These are phyloP conservation scores for Drosophila jambulina DNA, from an alignment of 1,140 invertebrate genomes.

Conservation along the genomic window DNA sequence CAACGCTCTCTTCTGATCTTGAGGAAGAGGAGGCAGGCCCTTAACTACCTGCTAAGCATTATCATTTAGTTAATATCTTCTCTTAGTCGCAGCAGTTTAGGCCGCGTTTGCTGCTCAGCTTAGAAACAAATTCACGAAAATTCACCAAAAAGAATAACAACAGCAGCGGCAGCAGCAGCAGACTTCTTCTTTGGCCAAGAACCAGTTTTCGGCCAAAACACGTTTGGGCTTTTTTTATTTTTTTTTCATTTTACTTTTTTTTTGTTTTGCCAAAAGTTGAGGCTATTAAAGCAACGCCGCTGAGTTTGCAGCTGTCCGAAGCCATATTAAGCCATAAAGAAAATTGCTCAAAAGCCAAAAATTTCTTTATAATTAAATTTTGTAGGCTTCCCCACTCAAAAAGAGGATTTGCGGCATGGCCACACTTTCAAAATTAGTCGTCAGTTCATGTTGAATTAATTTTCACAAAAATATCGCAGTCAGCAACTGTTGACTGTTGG, in stretches of 20 bases:
- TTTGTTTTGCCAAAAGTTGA: conserved; percentile 65
- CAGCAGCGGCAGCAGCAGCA: conserved; percentile 9
- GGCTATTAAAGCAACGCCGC: conserved; percentile 73
- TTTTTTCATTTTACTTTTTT: conserved; percentile 9
- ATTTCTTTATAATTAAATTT: conserved; percentile 73
- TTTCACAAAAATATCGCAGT: conserved; percentile 45
- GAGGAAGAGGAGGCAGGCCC: conserved; percentile 26
- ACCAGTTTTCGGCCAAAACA: conserved; percentile 66
- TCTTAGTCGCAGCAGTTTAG: conserved; percentile 50
- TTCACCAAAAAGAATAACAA: conserved; percentile 46
- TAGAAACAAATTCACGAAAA: conserved; percentile 77
- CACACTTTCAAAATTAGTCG: conserved; percentile 76
- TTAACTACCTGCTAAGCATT: conserved; percentile 56
- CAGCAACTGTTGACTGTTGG: conserved; percentile 37
- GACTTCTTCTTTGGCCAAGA: conserved; percentile 52
- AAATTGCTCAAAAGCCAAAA: conserved; percentile 56
- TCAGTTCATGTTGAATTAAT: conserved; percentile 74
- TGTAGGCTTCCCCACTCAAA: conserved; percentile 30
- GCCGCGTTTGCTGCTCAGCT: conserved; percentile 73
- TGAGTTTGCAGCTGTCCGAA: conserved; percentile 74
- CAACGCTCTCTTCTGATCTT: conserved; percentile 6
- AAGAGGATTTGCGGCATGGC: conserved; percentile 2
- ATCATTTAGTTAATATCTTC: conserved; percentile 66
- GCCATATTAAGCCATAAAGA: conserved; percentile 79
- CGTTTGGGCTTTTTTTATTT: conserved; percentile 40